Base-by-base conservation (phyloP, 2,888 invertebrate species). In the Scaptomyza reducta region DNA sequence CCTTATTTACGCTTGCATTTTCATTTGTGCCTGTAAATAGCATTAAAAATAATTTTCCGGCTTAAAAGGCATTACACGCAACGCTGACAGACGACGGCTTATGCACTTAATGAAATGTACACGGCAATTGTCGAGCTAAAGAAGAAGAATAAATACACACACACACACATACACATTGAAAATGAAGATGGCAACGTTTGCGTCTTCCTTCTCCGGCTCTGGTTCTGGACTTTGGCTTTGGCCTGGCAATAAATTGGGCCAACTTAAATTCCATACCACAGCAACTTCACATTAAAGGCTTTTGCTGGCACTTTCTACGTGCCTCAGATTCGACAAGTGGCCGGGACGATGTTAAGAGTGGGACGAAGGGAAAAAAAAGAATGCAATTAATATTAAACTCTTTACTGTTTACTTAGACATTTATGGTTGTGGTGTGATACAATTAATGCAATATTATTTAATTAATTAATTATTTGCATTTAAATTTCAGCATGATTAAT, bases 31-130 rank as follows among this genome's bases (percentile, higher is more conserved):
- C 80, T 74, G 86, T 69, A 83, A 83, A 83, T 83, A 77, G 88
- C 83, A 77, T 83, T 83, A 79, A 88, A 88, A 87, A 84, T 84
- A 84, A 88, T 84, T 84, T 88, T 78, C 81, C 78, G 74, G 88
- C 88, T 88, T 88, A 81, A 84, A 81, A 78, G 38, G 72, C 72
- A 59, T 63, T 70, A 74, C 72, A 61, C 63, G 65, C 61, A 63
- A 57, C 77, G 82, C 68, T 85, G 83, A 85, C 88, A 82, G 80
- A 68, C 88, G 85, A 66, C 64, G 83, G 85, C 87, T 85, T 85
- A 88, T 85, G 87, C 84, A 88, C 84, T 88, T 88, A 85, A 85
- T 85, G 84, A 88, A 85, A 85, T 88, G 84, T 84, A 84, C 87
- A 88, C 87, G 88, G 86, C 82, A 83, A 82, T 82, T 83, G 86